Base-by-base conservation (phyloP, 2,888 invertebrate genomes). In the Leptodirus hochenwartii region DNA sequence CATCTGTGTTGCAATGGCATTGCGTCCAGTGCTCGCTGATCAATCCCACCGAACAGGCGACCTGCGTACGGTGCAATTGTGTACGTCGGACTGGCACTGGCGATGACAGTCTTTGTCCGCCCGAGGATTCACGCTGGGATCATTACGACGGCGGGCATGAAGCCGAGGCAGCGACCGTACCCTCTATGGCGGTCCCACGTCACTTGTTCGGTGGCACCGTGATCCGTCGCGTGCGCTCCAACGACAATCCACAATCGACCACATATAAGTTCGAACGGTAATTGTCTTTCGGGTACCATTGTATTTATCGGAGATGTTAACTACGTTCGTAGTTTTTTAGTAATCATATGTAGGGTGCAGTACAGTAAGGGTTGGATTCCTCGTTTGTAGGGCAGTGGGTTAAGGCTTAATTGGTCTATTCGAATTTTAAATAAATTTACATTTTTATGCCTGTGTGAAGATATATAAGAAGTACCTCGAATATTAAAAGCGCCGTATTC, bases 1-100 rank as follows among this genome's bases (percentile, higher is more conserved):
- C 84, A 62, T 85, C 85, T 58, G 84, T 85, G 64, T 71, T 85
- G 58, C 85, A 85, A 66, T 87, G 84, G 84, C 78, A 81, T 65
- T 85, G 85, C 67, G 70, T 70, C 58, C 69, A 73, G 59, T 85
- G 85, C 64, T 72, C 77, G 61, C 70, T 78, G 59, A 82, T 85
- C 60, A 85, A 85, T 59, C 81, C 84, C 42, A 82, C 81, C 40
- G 84, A 85, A 61, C 73, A 74, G 58, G 62, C 69, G 46, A 74
- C 69, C 64, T 85, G 85, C 60, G 67, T 76, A 64, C 72, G 79
- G 66, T 85, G 84, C 64, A 80, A 78, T 45, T 64, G 65, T 49
- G 62, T 64, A 52, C 62, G 72, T 48, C 62, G 66, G 53, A 47
- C 43, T 34, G 35, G 6, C 11, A 22, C 16, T 15, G 28, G 17